Percentiles rank a stretch among this genome's conserved stretches.
Evolutionary conservation across 2,888 invertebrate genomes (phyloP).

Genomic region (Oithona nana): DNA sequence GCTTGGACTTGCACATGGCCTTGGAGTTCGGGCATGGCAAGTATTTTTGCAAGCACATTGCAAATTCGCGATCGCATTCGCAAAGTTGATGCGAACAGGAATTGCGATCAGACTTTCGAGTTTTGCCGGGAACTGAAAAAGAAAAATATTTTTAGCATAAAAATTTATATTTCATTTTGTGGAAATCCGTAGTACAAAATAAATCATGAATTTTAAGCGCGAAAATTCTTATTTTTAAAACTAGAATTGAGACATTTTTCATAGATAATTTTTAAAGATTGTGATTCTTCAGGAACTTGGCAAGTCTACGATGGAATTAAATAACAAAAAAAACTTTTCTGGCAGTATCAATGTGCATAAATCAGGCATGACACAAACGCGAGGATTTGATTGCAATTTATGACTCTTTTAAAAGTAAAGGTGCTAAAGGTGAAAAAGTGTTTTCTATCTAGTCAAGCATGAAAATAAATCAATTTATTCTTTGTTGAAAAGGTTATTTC

Average conservation of each 20-base stretch:
- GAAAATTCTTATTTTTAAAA: too few species aligned
- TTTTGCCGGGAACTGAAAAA: not conserved
- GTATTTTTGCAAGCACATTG: constrained; percentile 54
- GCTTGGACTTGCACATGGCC: constrained; percentile 50
- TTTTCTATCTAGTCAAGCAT: too few species aligned
- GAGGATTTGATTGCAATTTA: too few species aligned
- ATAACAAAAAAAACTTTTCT: too few species aligned
- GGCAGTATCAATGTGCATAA: too few species aligned
- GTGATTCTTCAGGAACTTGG: not conserved
- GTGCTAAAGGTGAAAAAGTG: too few species aligned
- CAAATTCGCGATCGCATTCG: constrained; percentile 58
- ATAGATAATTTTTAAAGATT: not conserved
- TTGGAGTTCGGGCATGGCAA: constrained; percentile 48
- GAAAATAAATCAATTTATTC: too few species aligned
- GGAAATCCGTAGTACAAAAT: not conserved
- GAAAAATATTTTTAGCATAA: not conserved
- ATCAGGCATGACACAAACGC: too few species aligned
- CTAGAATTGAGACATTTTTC: not conserved
- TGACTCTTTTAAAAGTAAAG: too few species aligned
- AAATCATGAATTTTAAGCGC: too few species aligned
- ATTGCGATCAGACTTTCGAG: not conserved
- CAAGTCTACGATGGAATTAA: too few species aligned
- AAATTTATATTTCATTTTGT: not conserved
- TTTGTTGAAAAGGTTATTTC: too few species aligned
- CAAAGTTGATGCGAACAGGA: constrained; percentile 59